Base-by-base conservation (phyloP, 2,888 invertebrate species). In the Dromius quadrimaculatus region DNA sequence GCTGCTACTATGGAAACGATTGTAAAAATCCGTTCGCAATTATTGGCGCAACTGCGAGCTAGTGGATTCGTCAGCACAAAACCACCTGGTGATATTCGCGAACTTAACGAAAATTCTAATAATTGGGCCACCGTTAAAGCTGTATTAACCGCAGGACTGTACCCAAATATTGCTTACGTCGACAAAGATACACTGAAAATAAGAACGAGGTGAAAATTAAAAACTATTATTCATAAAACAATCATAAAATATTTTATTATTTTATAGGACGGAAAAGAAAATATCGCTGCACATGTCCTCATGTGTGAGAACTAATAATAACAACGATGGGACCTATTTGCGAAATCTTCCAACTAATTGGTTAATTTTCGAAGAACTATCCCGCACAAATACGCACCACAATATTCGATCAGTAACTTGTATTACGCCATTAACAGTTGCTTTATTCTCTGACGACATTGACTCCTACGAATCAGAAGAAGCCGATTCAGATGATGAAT, bases 61-160 rank as follows among this genome's bases (percentile, higher is more conserved):
- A 85, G 92, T 0, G 90, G 92, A 2, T 90, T 94, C 76, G 90
- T 95, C 0, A 86, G 88, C 81, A 73, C 87, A 0, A 80, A 87
- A 61, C 87, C 87, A 1, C 82, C 87, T 0, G 86, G 86, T 2
- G 92, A 91, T 77, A 90, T 94, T 72, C 85, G 91, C 74, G 92
- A 93, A 77, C 86, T 95, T 34, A 97, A 97, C 82, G 81, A 86
- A 0, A 92, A 95, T 83, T 91, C 93, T 0, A 90, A 92, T 76
- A 91, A 92, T 78, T 95, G 95, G 95, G 91, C 94, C 8, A 89
- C 97, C 65, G 91, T 98, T 0, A 97, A 97, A 79, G 93, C 94
- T 0, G 94, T 94, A 1, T 84, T 98, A 28, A 89, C 91, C 20
- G 92, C 93, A 2, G 97, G 98, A 0, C 85, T 94, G 71, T 98